Percentiles rank a stretch among this genome's conserved stretches.
Evolutionary conservation across 2,113 vertebrate genomes (phyloP).

Genomic region (Oceanodroma tethys): DNA sequence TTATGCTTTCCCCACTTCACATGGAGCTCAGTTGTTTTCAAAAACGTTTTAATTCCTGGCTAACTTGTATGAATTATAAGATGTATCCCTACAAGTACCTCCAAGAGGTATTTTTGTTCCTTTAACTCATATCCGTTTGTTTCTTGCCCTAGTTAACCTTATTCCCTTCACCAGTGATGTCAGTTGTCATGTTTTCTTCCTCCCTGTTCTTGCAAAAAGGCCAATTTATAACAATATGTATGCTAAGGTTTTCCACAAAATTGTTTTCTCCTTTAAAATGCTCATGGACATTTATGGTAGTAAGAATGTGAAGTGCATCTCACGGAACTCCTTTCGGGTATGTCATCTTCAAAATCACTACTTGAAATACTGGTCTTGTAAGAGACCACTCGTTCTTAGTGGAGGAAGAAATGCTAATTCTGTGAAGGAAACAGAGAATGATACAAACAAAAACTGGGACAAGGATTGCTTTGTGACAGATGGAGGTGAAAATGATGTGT

Average conservation of each 20-base stretch:
- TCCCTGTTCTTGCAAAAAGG: neutral
- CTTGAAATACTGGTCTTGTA: neutral
- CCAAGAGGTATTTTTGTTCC: neutral
- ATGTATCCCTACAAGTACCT: neutral
- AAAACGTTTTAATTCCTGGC: neutral
- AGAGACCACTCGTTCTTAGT: rapidly evolving
- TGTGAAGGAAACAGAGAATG: neutral
- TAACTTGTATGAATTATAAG: neutral
- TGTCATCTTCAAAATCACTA: neutral
- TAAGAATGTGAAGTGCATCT: neutral
- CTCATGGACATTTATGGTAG: neutral
- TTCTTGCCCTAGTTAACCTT: neutral
- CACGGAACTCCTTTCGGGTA: neutral
- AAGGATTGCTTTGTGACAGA: neutral
- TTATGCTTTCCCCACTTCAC: neutral
- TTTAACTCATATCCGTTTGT: neutral
- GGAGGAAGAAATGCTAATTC: neutral
- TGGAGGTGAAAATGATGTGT: neutral
- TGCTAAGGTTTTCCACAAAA: neutral
- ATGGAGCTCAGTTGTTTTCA: neutral
- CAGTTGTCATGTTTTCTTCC: neutral
- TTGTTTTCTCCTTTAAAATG: neutral
- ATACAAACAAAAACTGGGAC: neutral
- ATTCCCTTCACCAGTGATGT: neutral
- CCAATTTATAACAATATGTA: neutral